A percentile compares a stretch with the other conserved stretches of the same genome.
Evolutionary conservation across 2,797 vertebrate species (phyloP).

Genomic region (Mormyrops attenuatus): DNA sequence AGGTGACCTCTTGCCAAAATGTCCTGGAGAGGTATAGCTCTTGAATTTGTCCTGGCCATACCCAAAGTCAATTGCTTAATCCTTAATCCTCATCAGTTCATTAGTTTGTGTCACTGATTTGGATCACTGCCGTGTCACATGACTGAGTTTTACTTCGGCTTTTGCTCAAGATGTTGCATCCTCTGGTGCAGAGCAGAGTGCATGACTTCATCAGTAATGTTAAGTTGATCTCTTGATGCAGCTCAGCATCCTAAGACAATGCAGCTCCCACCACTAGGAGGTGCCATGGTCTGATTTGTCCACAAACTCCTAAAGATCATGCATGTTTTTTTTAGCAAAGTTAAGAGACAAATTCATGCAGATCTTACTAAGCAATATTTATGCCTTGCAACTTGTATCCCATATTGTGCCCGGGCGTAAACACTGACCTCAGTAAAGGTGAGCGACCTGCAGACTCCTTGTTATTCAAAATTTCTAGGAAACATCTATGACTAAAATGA

Average conservation of each 20-base stretch:
- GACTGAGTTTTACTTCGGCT: background rate
- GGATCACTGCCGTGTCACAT: background rate
- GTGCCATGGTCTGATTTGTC: background rate
- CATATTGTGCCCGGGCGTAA: background rate
- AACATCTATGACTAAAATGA: background rate
- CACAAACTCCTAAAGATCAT: background rate
- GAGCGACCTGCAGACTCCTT: background rate
- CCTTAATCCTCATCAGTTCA: background rate
- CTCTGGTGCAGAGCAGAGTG: background rate
- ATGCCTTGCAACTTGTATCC: background rate
- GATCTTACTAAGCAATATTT: background rate
- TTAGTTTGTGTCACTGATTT: background rate
- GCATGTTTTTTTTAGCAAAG: background rate
- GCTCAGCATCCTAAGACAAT: background rate
- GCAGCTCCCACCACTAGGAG: background rate
- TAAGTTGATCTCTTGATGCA: background rate
- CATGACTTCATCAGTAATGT: background rate
- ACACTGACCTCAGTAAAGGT: background rate
- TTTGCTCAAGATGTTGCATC: background rate
- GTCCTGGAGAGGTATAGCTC: background rate
- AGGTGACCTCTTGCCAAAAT: background rate
- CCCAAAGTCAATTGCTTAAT: background rate
- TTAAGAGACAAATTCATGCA: background rate
- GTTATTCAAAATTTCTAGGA: background rate
- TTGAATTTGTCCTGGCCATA: background rate